Evolutionary conservation across 1,140 invertebrate genomes (phyloP), one percentile per base, ranked within the genome.

Genomic region (Callitettix versicolor): DNA sequence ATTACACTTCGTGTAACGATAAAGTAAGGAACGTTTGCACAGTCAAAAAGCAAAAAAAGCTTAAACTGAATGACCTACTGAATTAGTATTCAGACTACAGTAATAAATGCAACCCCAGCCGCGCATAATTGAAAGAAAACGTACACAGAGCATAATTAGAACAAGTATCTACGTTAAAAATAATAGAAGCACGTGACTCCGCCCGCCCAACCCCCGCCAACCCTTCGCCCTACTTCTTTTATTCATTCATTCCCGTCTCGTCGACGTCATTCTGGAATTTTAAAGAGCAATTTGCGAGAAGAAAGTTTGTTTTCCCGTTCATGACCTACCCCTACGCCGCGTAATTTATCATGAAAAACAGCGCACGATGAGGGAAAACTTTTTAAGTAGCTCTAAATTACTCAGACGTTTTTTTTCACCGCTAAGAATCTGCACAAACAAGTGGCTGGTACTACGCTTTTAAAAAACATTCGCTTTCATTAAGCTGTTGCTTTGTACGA

Each of bases 301-400:
- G 42, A 33, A 43, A 51, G 56, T 57, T 50, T 43, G 41, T 46
- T 42, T 43, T 49, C 49, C 40, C 21, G 50, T 42, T 53, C 50
- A 53, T 53, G 54, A 56, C 58, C 58, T 56, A 59, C 54, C 49
- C 50, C 54, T 49, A 59, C 38, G 48, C 15, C 53, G 34, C 20
- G 58, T 56, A 56, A 59, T 58, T 58, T 58, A 58, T 49, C 52
- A 58, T 55, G 55, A 53, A 47, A 58, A 58, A 58, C 46, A 54
- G 47, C 46, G 52, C 42, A 36, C n/a, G 47, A 33, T 42, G 51
- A 50, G 51, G 49, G 53, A 55, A 55, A 59, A 59, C 40, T 55
- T 59, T 58, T 59, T 59, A 59, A 59, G 58, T 59, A 59, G 58
- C 54, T 59, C 55, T 59, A 59, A 59, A 59, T 59, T 59, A 59